Conservation (phyloP, 2,113 vertebrate species). For the Alligator mississippiensis region DNA sequence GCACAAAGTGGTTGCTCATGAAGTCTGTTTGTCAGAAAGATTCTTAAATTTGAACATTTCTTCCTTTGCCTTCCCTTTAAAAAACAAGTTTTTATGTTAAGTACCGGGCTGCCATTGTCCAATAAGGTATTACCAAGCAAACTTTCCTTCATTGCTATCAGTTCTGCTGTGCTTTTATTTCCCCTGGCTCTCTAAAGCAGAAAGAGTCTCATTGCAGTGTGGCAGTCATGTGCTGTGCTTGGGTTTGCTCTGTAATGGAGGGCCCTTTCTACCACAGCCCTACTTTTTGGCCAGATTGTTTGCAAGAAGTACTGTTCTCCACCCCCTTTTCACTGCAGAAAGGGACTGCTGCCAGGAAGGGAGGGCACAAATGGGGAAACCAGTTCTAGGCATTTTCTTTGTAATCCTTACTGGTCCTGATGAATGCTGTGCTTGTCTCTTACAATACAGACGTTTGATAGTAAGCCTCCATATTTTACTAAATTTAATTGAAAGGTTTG, state of each 20-base stretch:
- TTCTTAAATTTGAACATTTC: neutral
- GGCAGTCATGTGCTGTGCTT: neutral
- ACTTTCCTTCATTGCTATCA: neutral
- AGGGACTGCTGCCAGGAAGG: neutral
- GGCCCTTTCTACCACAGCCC: neutral
- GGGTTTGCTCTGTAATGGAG: neutral
- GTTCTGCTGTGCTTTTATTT: neutral
- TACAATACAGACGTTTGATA: neutral
- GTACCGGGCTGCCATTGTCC: neutral
- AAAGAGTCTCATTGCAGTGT: neutral
- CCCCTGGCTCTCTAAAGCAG: neutral
- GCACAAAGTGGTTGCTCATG: neutral
- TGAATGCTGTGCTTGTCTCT: neutral
- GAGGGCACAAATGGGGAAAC: neutral
- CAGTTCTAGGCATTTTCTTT: neutral
- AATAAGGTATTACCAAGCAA: too few relatives aligned
- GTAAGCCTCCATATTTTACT: neutral
- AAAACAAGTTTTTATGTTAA: neutral
- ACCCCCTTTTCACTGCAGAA: neutral
- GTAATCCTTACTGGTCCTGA: neutral
- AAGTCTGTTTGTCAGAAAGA: neutral
- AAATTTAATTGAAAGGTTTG: neutral
- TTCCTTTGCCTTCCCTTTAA: neutral
- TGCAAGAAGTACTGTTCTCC: neutral
- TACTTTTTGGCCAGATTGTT: neutral